Evolutionary conservation across 2,113 vertebrate species (phyloP).

Genomic region (Xenopus borealis): DNA sequence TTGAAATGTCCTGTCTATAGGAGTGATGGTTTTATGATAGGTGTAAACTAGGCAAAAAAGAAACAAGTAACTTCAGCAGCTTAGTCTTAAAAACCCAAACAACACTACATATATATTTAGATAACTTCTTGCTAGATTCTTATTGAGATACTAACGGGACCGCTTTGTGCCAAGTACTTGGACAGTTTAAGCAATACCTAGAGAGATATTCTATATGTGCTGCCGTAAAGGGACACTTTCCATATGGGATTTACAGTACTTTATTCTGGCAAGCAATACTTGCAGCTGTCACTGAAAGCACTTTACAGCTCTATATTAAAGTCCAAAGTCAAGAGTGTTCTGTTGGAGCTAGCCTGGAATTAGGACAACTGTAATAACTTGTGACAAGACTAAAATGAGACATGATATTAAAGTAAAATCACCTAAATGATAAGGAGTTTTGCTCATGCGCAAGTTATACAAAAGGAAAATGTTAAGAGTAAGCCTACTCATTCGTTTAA

Average conservation of each 20-base stretch:
- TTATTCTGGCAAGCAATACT: background rate
- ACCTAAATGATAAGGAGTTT: background rate
- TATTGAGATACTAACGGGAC: too few relatives aligned
- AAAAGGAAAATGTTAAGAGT: background rate
- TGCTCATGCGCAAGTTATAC: background rate
- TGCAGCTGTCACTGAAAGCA: constrained; percentile 8
- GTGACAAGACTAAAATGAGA: constrained; percentile 6
- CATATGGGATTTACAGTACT: constrained; percentile 13
- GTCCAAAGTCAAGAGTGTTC: background rate
- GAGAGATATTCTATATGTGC: background rate
- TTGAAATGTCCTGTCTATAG: too few relatives aligned
- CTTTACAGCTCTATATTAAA: constrained; percentile 15
- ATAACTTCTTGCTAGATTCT: too few relatives aligned
- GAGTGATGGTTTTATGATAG: too few relatives aligned
- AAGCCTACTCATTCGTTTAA: background rate
- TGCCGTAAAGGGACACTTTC: background rate
- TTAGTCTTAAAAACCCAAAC: too few relatives aligned
- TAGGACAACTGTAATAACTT: constrained; percentile 8
- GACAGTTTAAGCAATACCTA: background rate
- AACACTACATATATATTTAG: too few relatives aligned
- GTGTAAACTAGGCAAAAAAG: too few relatives aligned
- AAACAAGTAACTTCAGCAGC: too few relatives aligned
- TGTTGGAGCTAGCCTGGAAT: constrained; percentile 7
- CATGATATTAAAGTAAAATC: background rate
- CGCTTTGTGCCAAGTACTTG: background rate